Conservation (phyloP, 2,113 vertebrate genomes). For the Misgurnus mizolepis region DNA sequence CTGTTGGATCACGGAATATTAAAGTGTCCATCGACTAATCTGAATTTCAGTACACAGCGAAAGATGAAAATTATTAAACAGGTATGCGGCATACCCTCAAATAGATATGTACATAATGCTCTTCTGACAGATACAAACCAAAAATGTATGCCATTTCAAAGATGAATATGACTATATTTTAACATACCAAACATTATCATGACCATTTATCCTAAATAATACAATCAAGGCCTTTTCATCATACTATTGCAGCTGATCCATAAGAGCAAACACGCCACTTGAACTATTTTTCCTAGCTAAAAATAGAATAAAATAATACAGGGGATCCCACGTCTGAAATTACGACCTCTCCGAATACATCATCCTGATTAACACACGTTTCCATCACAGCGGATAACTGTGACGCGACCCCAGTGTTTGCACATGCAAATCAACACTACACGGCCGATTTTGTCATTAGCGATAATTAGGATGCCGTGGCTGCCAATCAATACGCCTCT, state of each 20-base stretch:
- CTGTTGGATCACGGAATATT: no score
- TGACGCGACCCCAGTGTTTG: conserved; percentile 49
- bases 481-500: conserved; percentile 61
- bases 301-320: not conserved
- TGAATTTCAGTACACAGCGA: no score
- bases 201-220: not conserved
- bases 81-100: no score
- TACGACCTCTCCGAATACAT: conserved; percentile 13
- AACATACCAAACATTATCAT: no score
- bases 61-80: no score
- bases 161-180: no score
- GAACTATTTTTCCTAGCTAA: conserved; percentile 16
- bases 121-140: no score
- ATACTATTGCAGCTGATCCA: not conserved
- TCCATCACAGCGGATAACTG: conserved; percentile 43
- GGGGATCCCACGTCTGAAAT: conserved; percentile 6
- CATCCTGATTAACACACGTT: conserved; percentile 50
- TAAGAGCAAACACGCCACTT: conserved; percentile 7
- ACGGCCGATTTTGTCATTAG: conserved; percentile 53
- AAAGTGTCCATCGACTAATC: no score
- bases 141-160: no score
- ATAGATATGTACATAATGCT: no score
- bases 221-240: not conserved
- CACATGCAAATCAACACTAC: conserved; percentile 47
- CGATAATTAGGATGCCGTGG: conserved; percentile 57